Base-by-base conservation (phyloP, 92 coral and sea anemone genomes). In the Paramuricea clavata region DNA sequence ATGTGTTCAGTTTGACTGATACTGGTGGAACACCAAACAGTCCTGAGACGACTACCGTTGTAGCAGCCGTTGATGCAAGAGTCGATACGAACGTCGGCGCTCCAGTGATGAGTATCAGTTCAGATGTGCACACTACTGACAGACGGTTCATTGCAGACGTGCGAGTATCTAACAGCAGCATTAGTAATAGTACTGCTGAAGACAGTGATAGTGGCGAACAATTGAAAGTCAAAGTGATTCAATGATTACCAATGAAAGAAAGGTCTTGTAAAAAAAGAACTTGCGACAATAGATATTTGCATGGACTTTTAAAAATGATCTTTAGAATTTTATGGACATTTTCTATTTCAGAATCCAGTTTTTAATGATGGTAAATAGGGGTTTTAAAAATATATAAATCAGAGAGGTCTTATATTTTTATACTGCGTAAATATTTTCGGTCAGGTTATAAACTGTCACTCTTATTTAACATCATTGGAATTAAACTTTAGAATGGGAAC, bases 1-100 rank as follows among this genome's bases (percentile, higher is more conserved):
- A 79, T 79, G 84, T 79, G 5, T 79, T 79, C 30, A 79, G 84
- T 60, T 57, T 79, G 73, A 79, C 71, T 57, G 73, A 79, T 22
- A 65, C 72, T 65, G 12, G 6, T 28, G 35, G 21, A 28, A 5
- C 35, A 5, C 10, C 68, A 60, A 6, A 52, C 22, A 0, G 23
- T 21, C 21, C 21, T 52, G 52, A 47, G 17, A 60, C 8, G 68
- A 21, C 30, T 5, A 21, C 11, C 11, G 68, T n/a, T 56, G 6
- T n/a, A 1, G 25, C 64, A 56, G 4, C 9, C 32, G 19, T 62
- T 16, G 17, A 8, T 50, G 21, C 19, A 8, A 50, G 21, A 50
- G 22, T 39, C 44, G 2, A 56, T n/a, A 2, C 64, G 15, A 56
- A 56, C 44, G 44, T 39, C 4, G 10, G 44, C 44, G 10, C 44